Evolutionary conservation across 2,113 vertebrate genomes (phyloP).

Genomic region (Grammomys dolichurus): DNA sequence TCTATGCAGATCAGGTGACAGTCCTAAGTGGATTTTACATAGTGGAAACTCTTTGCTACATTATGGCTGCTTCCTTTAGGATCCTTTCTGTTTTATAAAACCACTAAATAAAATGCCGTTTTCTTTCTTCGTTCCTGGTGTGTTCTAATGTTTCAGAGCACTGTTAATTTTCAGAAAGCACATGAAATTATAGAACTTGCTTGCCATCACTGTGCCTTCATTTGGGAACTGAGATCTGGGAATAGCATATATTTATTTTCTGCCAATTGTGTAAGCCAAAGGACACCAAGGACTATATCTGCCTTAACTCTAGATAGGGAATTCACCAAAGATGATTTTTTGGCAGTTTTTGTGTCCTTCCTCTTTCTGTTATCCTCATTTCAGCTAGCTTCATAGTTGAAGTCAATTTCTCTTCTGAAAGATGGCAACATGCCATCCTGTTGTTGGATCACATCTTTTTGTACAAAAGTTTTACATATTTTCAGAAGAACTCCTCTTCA

Average conservation of each 20-base stretch:
- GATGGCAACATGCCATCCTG: constrained; percentile 16
- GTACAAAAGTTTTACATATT: not conserved
- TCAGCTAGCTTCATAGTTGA: constrained; percentile 24
- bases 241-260: constrained; percentile 61
- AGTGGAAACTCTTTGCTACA: constrained; percentile 36
- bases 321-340: constrained; percentile 42
- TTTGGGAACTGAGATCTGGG: constrained; percentile 30
- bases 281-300: constrained; percentile 47
- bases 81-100: constrained; percentile 62
- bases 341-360: not conserved
- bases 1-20: constrained; percentile 48
- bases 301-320: not conserved
- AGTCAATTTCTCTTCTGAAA: constrained; percentile 52
- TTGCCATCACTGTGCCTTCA: constrained; percentile 54
- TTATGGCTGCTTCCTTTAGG: constrained; percentile 50
- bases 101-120: constrained; percentile 66
- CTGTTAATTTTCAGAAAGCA: constrained; percentile 61
- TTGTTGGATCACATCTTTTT: constrained; percentile 31
- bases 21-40: constrained; percentile 2
- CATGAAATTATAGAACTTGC: constrained; percentile 51
- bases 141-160: constrained; percentile 61
- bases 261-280: constrained; percentile 19
- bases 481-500: not conserved
- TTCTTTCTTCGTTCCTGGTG: constrained; percentile 63
- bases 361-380: constrained; percentile 6